Base-by-base conservation (phyloP, 2,113 vertebrate genomes). In the Pedionomus torquatus region DNA sequence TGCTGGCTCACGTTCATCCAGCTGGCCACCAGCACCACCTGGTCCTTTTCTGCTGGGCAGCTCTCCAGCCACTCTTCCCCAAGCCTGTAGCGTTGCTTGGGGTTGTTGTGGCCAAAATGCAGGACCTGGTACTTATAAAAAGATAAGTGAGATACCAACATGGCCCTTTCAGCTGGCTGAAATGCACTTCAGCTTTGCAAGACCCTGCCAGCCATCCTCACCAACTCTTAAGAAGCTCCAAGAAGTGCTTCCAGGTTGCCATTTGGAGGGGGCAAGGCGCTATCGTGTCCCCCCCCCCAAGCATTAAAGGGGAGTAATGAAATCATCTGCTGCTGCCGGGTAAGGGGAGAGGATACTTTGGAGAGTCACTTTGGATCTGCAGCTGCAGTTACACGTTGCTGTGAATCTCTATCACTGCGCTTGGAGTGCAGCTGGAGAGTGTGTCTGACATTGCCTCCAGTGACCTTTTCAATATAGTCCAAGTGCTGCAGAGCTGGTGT, bases 401-500 rank as follows among this genome's bases (percentile, higher is more conserved):
- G 88, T 71, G 97, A 97, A 81, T 90, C 70, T 87, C 95, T 86
- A 81, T 89, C 64, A 24, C 90, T 88, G 92, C 91, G 51, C 93
- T 97, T 90, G 97, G 71, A 97, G 84, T 96, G 95, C 97, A 96
- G 89, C 92, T 91, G 54, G 74, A 96, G 96, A 97, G 97, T 94
- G 31, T 96, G 96, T 97, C 97, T 98, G 97, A 98, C 97, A 96
- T 92, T 91, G 97, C 97, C 95, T 97, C 63, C 70, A 11, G 96
- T 98, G 98, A 98, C 98, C 98, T 98, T 98, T 98, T 95, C 97
- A 97, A 89, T 95, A 94, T 16, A 92, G 97, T 90, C 97, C 96
- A 65, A 95, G 95, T 82, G 58, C 92, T 44, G 84, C 52, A 37
- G 95, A 97, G 95, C 96, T 77, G 64, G 92, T 90, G 92, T 97